phyloP scores from a whole-genome alignment of 2,888 invertebrate species.

The Cerastis rubricosa region DNA sequence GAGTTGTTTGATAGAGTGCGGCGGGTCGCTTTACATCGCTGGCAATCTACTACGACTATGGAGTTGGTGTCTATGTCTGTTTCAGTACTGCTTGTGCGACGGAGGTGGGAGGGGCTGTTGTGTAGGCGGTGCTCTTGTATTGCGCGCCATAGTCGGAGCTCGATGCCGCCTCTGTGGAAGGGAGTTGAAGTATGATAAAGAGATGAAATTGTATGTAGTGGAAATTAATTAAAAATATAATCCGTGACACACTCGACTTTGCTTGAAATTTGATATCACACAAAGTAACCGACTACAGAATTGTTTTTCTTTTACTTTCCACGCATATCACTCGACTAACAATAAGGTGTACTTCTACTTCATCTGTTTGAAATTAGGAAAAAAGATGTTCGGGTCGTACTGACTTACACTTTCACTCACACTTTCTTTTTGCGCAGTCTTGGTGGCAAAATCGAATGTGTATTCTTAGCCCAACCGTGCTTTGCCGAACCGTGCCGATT shows the following conservation, averaged over 20 bases:
- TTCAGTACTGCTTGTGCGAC: slow-evolving; percentile 85
- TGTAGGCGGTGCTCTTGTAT: slow-evolving; percentile 91
- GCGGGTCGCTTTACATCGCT: slow-evolving; percentile 78
- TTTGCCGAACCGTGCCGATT: background rate
- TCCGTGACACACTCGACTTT: background rate
- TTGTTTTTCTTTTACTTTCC: background rate
- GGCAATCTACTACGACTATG: slow-evolving; percentile 87
- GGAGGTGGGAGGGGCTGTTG: slow-evolving; percentile 73
- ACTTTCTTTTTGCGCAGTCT: fast-evolving
- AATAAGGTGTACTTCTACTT: background rate
- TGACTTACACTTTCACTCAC: too few species aligned
- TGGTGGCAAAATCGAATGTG: background rate
- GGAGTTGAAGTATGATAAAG: background rate
- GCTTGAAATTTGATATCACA: background rate
- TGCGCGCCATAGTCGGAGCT: slow-evolving; percentile 96
- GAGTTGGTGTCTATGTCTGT: slow-evolving; percentile 87
- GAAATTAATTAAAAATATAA: background rate
- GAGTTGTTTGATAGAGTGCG: slow-evolving; percentile 74
- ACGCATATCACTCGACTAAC: background rate
- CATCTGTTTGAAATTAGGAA: background rate
- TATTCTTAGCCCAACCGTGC: background rate
- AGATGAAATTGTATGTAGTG: background rate
- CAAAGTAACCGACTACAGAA: background rate
- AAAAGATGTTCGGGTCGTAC: background rate
- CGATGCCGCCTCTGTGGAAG: slow-evolving; percentile 93